Base-by-base conservation (phyloP, 2,113 vertebrate species). In the Daubentonia madagascariensis region DNA sequence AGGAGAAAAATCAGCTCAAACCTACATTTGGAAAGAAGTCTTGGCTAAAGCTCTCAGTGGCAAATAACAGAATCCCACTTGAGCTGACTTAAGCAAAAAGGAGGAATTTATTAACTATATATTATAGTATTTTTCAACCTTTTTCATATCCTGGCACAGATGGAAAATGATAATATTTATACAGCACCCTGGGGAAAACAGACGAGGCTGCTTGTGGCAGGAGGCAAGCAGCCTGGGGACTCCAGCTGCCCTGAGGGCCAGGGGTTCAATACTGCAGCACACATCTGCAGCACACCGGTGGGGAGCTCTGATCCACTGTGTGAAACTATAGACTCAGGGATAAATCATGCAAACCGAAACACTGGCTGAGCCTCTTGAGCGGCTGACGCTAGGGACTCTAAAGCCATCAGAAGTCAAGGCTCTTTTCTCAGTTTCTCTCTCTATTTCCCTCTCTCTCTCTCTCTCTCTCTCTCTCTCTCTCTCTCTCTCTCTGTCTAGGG, bases 131-230 rank as follows among this genome's bases (percentile, higher is more conserved):
- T 61, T 94, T 95, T 92, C 80, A 93, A 59, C 14, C 43, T 92
- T 97, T 90, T 96, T 52, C 72, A 81, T 85, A 83, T 92, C 30
- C 73, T 92, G 63, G 50, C 59, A 92, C 84, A 84, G 90, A 95
- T 94, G 76, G 81, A 92, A 97, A 96, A 94, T 96, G 87, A 83
- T 89, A 95, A 96, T 91, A 96, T 94, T 97, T 97, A 84, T 85
- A 88, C 3, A 94, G 72, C 59, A 94, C 96, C 81, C 88, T 83
- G 70, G 80, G 67, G 96, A 88, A 94, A 81, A 78, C 17, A 97
- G 78, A 94, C 3, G 2, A 65, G 80, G 57, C 70, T 97, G 83
- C 68, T 73, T 88, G n/a, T 85, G 89, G 88, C 90, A 95, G 59
- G 40, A 94, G 50, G 70, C 91, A 90, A 87, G 92, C 88, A 85